These are phyloP conservation scores for Lutjanus campechanus DNA, from an alignment of 2,797 vertebrate genomes.

Conservation along the genomic window DNA sequence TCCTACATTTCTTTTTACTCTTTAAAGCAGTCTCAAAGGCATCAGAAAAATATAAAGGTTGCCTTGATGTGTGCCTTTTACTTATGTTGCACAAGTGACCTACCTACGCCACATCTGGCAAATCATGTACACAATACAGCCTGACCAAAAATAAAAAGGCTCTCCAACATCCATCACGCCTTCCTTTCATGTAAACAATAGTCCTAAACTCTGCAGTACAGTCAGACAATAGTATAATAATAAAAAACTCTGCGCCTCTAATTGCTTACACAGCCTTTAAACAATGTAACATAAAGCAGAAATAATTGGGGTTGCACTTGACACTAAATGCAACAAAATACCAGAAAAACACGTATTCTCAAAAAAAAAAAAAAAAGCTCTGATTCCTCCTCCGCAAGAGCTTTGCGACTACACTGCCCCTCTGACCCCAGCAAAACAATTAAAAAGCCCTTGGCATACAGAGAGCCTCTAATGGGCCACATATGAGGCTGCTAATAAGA, in stretches of 20 bases:
- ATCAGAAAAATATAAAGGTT: constrained; percentile 8
- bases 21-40: constrained; percentile 21
- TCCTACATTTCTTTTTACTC: constrained; percentile 10
- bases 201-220: not conserved
- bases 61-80: constrained; percentile 15
- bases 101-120: not conserved
- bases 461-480: constrained; percentile 80
- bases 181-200: constrained; percentile 32
- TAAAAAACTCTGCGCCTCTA: constrained; percentile 21
- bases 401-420: constrained; percentile 60
- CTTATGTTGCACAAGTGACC: constrained; percentile 23
- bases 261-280: constrained; percentile 63
- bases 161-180: not conserved
- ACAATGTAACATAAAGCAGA: constrained; percentile 52
- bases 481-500: constrained; percentile 81
- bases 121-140: constrained; percentile 11
- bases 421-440: constrained; percentile 80
- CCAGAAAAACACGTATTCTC: constrained; percentile 28
- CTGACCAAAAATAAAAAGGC: not conserved
- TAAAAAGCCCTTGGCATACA: constrained; percentile 78
- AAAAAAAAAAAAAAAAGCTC: constrained; percentile 1
- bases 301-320: constrained; percentile 67
- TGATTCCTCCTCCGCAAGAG: constrained; percentile 43
- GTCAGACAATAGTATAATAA: constrained; percentile 19
- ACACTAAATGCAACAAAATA: constrained; percentile 68